Percentiles rank a stretch among this genome's conserved stretches.
These are phyloP conservation scores for Pachyrhynchus sulphureomaculatus DNA, from an alignment of 1,140 invertebrate species.

Conservation along the genomic window DNA sequence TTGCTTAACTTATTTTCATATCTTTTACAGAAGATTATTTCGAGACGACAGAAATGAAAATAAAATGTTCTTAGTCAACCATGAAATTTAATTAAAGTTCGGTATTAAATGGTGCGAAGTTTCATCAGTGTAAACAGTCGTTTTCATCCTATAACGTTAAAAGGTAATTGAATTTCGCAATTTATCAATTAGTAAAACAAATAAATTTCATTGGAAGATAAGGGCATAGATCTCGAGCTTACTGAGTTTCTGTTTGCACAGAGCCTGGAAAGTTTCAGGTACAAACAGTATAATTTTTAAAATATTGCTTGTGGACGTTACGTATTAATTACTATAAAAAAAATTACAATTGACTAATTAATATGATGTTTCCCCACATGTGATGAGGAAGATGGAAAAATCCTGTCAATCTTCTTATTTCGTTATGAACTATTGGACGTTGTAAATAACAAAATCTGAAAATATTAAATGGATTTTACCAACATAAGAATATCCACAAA, in stretches of 20 bases:
- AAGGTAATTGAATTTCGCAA: slow-evolving; percentile 20
- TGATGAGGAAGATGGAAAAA: too few species aligned
- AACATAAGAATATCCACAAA: too few species aligned
- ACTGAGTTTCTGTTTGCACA: not conserved
- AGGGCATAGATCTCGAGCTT: slow-evolving; percentile 2
- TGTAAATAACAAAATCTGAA: too few species aligned
- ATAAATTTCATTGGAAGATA: slow-evolving; percentile 9
- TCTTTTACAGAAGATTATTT: not conserved
- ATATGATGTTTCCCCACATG: too few species aligned
- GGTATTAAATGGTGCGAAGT: slow-evolving; percentile 5
- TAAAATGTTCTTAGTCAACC: slow-evolving; percentile 6
- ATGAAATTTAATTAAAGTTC: slow-evolving; percentile 26
- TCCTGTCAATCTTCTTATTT: too few species aligned
- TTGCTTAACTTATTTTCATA: too few species aligned
- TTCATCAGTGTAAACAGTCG: slow-evolving; percentile 14
- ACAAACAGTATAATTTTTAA: too few species aligned
- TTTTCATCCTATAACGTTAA: slow-evolving; percentile 4
- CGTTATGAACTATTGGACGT: too few species aligned
- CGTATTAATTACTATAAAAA: too few species aligned
- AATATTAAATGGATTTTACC: too few species aligned
- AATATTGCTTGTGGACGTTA: too few species aligned
- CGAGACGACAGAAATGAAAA: not conserved
- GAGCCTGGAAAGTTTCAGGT: not conserved
- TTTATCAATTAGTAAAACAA: slow-evolving; percentile 24
- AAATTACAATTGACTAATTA: too few species aligned